Evolutionary conservation across 2,888 invertebrate species (phyloP).

Genomic region (Tholera decimalis): DNA sequence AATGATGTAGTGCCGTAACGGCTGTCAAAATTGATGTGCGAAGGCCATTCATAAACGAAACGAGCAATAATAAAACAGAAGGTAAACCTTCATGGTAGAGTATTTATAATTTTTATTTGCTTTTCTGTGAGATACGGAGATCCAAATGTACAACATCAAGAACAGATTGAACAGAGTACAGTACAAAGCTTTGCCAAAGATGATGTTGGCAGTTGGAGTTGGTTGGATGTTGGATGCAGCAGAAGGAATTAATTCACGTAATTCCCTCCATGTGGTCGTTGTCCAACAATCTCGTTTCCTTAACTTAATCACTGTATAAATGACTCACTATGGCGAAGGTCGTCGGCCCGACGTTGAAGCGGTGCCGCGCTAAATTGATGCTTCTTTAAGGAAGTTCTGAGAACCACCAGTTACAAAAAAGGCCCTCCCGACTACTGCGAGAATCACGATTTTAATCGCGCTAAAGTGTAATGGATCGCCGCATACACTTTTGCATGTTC

Average conservation of each 20-base stretch:
- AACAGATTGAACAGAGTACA: too few species aligned
- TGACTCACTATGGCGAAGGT: slow-evolving; percentile 77
- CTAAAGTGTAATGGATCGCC: slow-evolving; percentile 64
- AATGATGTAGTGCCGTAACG: slow-evolving; percentile 30
- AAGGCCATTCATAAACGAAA: slow-evolving; percentile 9
- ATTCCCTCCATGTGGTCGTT: slow-evolving; percentile 48
- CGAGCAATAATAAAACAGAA: neutral
- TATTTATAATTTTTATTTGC: neutral
- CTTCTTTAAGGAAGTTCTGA: slow-evolving; percentile 77
- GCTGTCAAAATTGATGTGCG: slow-evolving; percentile 28
- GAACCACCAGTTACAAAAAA: slow-evolving; percentile 75
- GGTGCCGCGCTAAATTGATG: slow-evolving; percentile 76
- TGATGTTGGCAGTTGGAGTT: neutral
- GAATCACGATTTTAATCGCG: slow-evolving; percentile 72
- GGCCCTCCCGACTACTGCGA: slow-evolving; percentile 65
- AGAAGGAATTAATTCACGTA: slow-evolving; percentile 52
- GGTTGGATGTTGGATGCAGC: too few species aligned
- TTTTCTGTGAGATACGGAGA: neutral
- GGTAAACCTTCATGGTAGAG: neutral
- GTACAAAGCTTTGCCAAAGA: neutral
- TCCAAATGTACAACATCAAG: too few species aligned
- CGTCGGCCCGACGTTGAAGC: slow-evolving; percentile 74
- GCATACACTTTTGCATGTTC: slow-evolving; percentile 47
- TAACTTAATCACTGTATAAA: slow-evolving; percentile 72
- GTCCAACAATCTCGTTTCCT: slow-evolving; percentile 69